Evolutionary conservation across 2,797 vertebrate species (phyloP).

Genomic region (Eulemur albifrons): DNA sequence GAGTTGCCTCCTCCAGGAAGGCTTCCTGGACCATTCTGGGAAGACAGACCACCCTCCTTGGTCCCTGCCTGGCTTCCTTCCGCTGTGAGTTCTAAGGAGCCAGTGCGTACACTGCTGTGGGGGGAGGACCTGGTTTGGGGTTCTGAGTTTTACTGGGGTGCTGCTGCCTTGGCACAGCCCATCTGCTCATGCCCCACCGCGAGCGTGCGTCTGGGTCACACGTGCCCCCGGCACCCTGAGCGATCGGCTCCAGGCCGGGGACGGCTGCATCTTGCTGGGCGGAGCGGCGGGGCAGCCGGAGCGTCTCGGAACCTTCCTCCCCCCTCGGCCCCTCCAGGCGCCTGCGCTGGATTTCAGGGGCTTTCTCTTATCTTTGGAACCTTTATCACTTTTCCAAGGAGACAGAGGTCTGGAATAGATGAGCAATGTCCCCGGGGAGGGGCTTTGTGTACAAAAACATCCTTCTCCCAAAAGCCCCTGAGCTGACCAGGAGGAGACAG

Average conservation of each 20-base stretch:
- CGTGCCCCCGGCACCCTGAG: accelerated
- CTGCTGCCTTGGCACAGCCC: not conserved
- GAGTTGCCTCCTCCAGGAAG: not conserved
- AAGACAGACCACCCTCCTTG: no score
- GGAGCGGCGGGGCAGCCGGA: not conserved
- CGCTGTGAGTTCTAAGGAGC: not conserved
- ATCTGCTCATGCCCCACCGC: no score
- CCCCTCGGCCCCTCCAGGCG: not conserved
- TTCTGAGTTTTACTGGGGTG: not conserved
- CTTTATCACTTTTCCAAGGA: not conserved
- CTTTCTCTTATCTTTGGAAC: not conserved
- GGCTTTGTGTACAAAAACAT: no score
- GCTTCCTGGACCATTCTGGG: not conserved
- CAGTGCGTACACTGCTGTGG: not conserved
- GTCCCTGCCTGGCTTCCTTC: not conserved
- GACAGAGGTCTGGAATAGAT: not conserved
- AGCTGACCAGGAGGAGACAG: no score
- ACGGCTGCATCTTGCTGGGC: not conserved
- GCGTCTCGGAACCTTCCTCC: not conserved
- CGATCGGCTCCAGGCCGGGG: not conserved
- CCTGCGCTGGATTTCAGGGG: not conserved
- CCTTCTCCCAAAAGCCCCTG: not conserved
- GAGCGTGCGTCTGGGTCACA: not conserved
- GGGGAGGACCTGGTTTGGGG: no score
- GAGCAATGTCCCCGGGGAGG: not conserved